Base-by-base conservation (phyloP, 2,113 vertebrate genomes). In the Muntiacus muntjak region DNA sequence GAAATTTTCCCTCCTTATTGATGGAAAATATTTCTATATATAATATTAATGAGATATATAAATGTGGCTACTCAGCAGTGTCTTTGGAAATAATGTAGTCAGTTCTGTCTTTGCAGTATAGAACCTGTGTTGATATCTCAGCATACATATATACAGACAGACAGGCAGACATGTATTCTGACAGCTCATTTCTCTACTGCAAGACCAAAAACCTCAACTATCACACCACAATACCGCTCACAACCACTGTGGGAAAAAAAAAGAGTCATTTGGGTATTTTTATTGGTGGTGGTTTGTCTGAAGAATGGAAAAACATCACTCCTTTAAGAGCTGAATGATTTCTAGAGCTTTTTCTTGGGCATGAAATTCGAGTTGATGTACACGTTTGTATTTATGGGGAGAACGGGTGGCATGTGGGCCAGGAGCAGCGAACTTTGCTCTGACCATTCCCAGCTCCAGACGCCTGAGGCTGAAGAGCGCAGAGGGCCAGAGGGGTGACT, bases 271-370 rank as follows among this genome's bases (percentile, higher is more conserved):
- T 78, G 83, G 47, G 21, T 67, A 28, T 79, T 96, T 97, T 91
- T n/a, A 33, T 67, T 91, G 17, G 17, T 74, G 26, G 15, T 88
- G 40, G 28, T 97, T 96, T 93, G 26, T 93, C 91, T 97, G 36
- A 94, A 71, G 88, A 84, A 89, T n/a, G 28, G 84, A 71, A 89
- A 89, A 91, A 79, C 36, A 33, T 71, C 64, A 57, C n/a, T 91
- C 7, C 6, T 2, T 93, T 89, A 52, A 67, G 25, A 52, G 79
- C 25, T 52, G 19, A 64, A 19, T n/a, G 36, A 16, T 89, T 64
- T 89, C 25, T 52, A 78, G 93, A 83, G n/a, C 78, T 89, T 30
- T 94, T n/a, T 86, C 60, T 93, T 13, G 55, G 58, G 71, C n/a
- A 45, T 85, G 89, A 67, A 52, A 64, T 84, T 54, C 0, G 15